Base-by-base conservation (phyloP, 2,113 vertebrate genomes). In the Pongo abelii region DNA sequence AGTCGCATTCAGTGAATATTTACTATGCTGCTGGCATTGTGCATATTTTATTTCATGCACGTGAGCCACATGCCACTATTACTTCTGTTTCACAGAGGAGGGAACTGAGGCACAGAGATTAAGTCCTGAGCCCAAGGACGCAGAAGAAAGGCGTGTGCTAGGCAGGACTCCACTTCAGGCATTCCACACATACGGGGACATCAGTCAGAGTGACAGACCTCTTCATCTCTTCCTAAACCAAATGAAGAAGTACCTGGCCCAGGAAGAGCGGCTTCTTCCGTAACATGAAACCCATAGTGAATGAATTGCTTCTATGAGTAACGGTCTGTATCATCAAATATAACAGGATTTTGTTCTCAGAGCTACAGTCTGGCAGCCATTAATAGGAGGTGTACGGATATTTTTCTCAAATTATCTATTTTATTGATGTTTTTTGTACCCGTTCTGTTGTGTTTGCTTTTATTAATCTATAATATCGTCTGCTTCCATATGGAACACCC, bases 351-450 rank as follows among this genome's bases (percentile, higher is more conserved):
- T 57, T 85, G 43, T 52, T 40, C 30, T 43, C 55, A 30, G 17
- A 64, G 61, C 84, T 50, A 5, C 46, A 50, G 17, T 32, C 57
- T 35, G 83, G 61, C 8, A 48, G 20, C 25, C 27, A 18, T 40
- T 23, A 40, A 5, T 22, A n/a, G 5, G 4, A 25, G 48, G 2
- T 5, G 35, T n/a, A 25, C 3, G 20, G 13, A 4, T 61, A 32
- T 55, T 81, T 93, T 77, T 27, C 46, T 89, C 16, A 35, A 12
- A 6, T 22, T 46, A 16, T 17, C 86, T 75, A 14, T 22, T 75
- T 75, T 74, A 12, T 18, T 25, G 40, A 22, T 87, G 8, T 40
- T 72, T 27, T 46, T 32, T 78, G 25, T 14, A 8, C 25, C 32
- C 12, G 16, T 40, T 27, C 25, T 40, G 2, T 48, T 59, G 22